Percentiles rank a stretch among this genome's conserved stretches.
phyloP scores from a whole-genome alignment of 2,888 invertebrate species.

The Galeopsomyia nigrocyanea region DNA sequence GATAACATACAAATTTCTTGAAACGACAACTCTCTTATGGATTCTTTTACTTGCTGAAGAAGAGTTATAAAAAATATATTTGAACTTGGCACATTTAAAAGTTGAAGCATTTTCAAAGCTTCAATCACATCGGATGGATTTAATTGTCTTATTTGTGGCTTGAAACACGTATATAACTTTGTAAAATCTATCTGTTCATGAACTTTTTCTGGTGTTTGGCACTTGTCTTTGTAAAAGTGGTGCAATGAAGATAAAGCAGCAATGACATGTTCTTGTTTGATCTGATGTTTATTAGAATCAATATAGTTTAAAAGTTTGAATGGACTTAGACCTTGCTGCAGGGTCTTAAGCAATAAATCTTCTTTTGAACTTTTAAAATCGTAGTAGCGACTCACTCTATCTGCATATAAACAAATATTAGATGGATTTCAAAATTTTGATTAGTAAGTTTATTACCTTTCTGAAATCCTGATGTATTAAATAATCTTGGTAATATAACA shows the following conservation, averaged over 20 bases:
- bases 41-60: conserved; percentile 75
- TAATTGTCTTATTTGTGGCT: conserved; percentile 41
- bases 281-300: conserved; percentile 35
- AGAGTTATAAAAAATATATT: conserved; percentile 75
- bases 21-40: conserved; percentile 74
- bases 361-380: conserved; percentile 28
- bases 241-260: conserved; percentile 37
- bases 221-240: conserved; percentile 36
- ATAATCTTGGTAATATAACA: conserved; percentile 32
- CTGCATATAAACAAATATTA: conserved; percentile 7
- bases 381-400: conserved; percentile 18
- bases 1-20: conserved; percentile 76
- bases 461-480: conserved; percentile 18
- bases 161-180: conserved; percentile 30
- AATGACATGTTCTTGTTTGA: conserved; percentile 35
- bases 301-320: conserved; percentile 40
- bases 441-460: conserved; percentile 18
- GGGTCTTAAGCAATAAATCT: conserved; percentile 28
- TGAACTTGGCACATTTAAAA: conserved; percentile 72
- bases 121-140: conserved; percentile 25
- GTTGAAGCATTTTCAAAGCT: conserved; percentile 29
- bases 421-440: not conserved
- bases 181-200: conserved; percentile 39
- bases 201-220: conserved; percentile 9
- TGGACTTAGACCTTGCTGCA: conserved; percentile 36